Evolutionary conservation across 2,888 invertebrate species (phyloP).

Genomic region (Allophyes oxyacanthae): DNA sequence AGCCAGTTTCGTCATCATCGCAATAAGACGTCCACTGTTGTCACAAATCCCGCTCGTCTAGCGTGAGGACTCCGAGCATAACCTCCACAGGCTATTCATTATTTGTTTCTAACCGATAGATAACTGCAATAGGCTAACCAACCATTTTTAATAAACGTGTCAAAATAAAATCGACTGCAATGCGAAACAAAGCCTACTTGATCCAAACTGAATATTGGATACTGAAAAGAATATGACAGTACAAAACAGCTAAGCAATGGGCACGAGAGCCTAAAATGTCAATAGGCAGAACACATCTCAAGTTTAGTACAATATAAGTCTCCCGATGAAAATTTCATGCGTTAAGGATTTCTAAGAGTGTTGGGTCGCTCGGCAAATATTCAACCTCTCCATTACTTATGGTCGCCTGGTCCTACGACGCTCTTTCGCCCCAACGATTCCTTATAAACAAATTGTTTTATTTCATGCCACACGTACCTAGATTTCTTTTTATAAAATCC

Average conservation of each 20-base stretch:
- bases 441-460: conserved; percentile 70
- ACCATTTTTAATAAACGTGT: too few relatives aligned
- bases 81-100: too few relatives aligned
- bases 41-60: too few relatives aligned
- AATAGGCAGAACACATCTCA: conserved; percentile 62
- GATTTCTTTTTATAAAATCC: conserved; percentile 42
- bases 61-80: too few relatives aligned
- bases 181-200: conserved; percentile 20
- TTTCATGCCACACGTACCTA: conserved; percentile 56
- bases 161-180: too few relatives aligned
- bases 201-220: conserved; percentile 16
- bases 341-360: conserved; percentile 67
- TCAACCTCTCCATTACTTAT: conserved; percentile 76
- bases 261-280: conserved; percentile 57
- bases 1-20: too few relatives aligned
- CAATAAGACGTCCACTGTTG: too few relatives aligned
- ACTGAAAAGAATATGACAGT: conserved; percentile 11
- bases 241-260: conserved; percentile 25
- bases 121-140: too few relatives aligned
- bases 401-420: conserved; percentile 61
- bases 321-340: conserved; percentile 75
- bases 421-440: conserved; percentile 60
- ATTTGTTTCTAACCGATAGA: too few relatives aligned
- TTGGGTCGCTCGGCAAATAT: conserved; percentile 72
- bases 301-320: conserved; percentile 59